Percentiles rank a stretch among this genome's conserved stretches.
These are phyloP conservation scores for Scomberomorus guttatus DNA, from an alignment of 2,797 vertebrate genomes.

Conservation along the genomic window DNA sequence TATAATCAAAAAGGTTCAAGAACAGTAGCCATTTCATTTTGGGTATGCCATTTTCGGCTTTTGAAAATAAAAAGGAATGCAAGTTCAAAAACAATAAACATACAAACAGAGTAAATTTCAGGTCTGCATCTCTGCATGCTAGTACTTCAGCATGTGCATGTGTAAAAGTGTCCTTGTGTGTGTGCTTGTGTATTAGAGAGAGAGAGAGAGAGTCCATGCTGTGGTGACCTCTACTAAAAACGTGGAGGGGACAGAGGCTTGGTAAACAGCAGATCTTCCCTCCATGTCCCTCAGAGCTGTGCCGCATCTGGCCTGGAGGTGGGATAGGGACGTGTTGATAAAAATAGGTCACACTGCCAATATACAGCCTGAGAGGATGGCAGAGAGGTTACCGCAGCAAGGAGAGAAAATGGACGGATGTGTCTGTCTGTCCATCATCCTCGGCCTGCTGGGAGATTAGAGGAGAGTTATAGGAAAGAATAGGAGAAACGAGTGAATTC, in stretches of 20 bases:
- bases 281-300: conserved; percentile 67
- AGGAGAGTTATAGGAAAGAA: conserved; percentile 30
- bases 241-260: conserved; percentile 54
- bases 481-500: conserved; percentile 43
- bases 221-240: conserved; percentile 75
- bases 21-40: not conserved
- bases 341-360: conserved; percentile 79
- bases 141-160: not conserved
- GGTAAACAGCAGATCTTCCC: conserved; percentile 74
- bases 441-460: conserved; percentile 61
- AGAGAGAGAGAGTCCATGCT: conserved; percentile 29
- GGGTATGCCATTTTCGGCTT: not conserved
- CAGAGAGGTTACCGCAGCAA: conserved; percentile 63
- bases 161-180: conserved; percentile 16
- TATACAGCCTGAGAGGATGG: conserved; percentile 70
- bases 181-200: conserved; percentile 24
- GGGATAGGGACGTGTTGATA: conserved; percentile 71
- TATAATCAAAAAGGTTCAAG: not conserved
- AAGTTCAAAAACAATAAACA: conserved; percentile 13
- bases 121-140: not conserved
- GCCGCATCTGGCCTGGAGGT: conserved; percentile 69
- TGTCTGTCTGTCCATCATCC: conserved; percentile 66
- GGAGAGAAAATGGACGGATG: conserved; percentile 43
- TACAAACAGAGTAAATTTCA: not conserved
- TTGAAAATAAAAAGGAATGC: not conserved